Evolutionary conservation across 2,113 vertebrate genomes (phyloP).

Genomic region (Pseudorasbora parva): DNA sequence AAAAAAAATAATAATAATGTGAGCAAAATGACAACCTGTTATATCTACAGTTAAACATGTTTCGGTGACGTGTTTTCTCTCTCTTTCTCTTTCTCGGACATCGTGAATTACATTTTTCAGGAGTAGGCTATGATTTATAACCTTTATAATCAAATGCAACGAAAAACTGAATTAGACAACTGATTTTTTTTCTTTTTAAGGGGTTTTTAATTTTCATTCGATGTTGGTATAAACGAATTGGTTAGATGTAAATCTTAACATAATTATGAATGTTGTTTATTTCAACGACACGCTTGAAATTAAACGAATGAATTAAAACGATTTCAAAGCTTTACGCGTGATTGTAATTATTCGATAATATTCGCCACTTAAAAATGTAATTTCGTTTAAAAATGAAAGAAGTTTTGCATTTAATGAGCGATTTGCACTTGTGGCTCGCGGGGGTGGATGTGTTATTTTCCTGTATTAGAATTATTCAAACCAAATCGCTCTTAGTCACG

Average conservation of each 20-base stretch:
- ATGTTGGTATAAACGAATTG: not conserved
- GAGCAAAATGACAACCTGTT: not conserved
- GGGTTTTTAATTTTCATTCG: not conserved
- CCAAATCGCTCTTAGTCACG: conserved; percentile 15
- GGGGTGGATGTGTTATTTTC: conserved; percentile 22
- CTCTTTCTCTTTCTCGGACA: not conserved
- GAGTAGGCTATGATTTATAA: not conserved
- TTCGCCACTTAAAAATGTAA: not conserved
- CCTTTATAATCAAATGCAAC: not conserved
- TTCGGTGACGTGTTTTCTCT: not conserved
- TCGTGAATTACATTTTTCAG: not conserved
- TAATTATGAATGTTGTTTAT: no score
- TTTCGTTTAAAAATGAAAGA: conserved; percentile 1
- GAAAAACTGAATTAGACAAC: not conserved
- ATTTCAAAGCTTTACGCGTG: not conserved
- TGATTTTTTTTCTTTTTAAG: not conserved
- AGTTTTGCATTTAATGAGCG: conserved; percentile 3
- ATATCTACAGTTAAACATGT: not conserved
- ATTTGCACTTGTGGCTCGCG: not conserved
- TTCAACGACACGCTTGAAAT: not conserved
- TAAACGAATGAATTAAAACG: not conserved
- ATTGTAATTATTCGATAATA: not conserved
- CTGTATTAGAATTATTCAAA: conserved; percentile 14
- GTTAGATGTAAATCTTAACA: not conserved
- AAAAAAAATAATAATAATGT: not conserved